phyloP scores from a whole-genome alignment of 2,797 vertebrate species.

The Remorina albescens region DNA sequence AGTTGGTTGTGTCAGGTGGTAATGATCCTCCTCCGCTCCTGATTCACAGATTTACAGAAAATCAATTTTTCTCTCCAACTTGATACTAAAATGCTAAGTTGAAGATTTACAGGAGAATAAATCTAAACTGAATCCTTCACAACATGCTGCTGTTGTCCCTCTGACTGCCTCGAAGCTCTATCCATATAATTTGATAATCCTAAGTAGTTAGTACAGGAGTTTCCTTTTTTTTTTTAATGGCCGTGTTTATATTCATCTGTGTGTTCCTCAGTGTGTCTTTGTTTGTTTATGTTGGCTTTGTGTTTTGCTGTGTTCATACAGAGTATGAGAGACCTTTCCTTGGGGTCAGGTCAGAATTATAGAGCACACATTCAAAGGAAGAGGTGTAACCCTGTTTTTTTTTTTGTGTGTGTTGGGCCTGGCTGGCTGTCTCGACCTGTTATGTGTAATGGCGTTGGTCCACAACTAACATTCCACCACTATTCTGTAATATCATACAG shows the following conservation, averaged over 20 bases:
- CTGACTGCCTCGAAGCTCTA: slow-evolving; percentile 1
- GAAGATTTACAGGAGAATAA: neutral
- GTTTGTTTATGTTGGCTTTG: slow-evolving; percentile 22
- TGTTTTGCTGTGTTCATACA: slow-evolving; percentile 34
- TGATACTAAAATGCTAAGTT: neutral
- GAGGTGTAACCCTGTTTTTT: slow-evolving; percentile 49
- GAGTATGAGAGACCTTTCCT: slow-evolving; percentile 33
- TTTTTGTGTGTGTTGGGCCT: slow-evolving; percentile 40
- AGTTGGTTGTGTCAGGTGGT: slow-evolving; percentile 39
- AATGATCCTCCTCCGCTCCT: slow-evolving; percentile 26
- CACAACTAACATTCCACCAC: slow-evolving; percentile 84
- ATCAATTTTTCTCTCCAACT: neutral
- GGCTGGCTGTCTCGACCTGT: slow-evolving; percentile 57
- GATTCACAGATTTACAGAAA: slow-evolving; percentile 38
- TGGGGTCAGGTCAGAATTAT: slow-evolving; percentile 54
- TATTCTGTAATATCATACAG: slow-evolving; percentile 77
- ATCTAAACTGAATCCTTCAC: slow-evolving; percentile 1
- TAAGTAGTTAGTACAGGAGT: neutral
- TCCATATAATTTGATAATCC: slow-evolving; percentile 17
- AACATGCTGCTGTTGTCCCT: neutral
- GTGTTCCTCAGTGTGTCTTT: slow-evolving; percentile 6
- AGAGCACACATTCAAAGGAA: slow-evolving; percentile 62
- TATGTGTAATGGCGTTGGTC: slow-evolving; percentile 72
- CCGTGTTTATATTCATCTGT: slow-evolving; percentile 25
- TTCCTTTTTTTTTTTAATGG: no score